Base-by-base conservation (phyloP, 1,140 invertebrate species). In the Limonius californicus region DNA sequence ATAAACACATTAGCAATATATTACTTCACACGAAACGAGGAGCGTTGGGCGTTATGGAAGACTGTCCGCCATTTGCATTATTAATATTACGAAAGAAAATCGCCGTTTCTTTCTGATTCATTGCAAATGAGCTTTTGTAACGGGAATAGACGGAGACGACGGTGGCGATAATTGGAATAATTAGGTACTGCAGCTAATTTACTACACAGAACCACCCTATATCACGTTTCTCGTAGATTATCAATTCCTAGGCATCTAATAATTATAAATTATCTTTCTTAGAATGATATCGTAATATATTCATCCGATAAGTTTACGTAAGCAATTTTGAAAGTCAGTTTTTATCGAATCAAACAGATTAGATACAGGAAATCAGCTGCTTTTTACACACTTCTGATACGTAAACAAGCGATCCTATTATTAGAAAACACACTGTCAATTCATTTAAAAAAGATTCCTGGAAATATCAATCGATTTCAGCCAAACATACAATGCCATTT, bases 1-100 rank as follows among this genome's bases (percentile, higher is more conserved):
- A 50, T 50, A 50, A 50, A 50, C 45, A 21, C 45, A 50, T 50
- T 50, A 50, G 45, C 45, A 50, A 50, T 50, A 50, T 50, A 50
- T 50, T 50, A 50, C 45, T 50, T 50, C 3, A 50, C 12, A 19
- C 16, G 45, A 50, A 2, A 18, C 20, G 45, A 19, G 45, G 45
- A 18, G 45, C 45, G 45, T 50, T 50, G 15, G 45, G 15, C 2
- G 45, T 50, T 50, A 21, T n/a, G n/a, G 45, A 50, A 50, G 8
- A 8, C 3, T 50, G 45, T n/a, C 42, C 45, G 45, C 45, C 45
- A 50, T 50, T 50, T 19, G 45, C 45, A 50, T 50, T 50, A 50
- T 50, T 50, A 50, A 50, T 50, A 50, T 50, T 50, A 50, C 16
- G 45, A 50, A 50, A 50, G 18, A 11, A 50, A 6, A 2, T 50